Evolutionary conservation across 2,113 vertebrate species (phyloP).

Genomic region (Colaptes auratus): DNA sequence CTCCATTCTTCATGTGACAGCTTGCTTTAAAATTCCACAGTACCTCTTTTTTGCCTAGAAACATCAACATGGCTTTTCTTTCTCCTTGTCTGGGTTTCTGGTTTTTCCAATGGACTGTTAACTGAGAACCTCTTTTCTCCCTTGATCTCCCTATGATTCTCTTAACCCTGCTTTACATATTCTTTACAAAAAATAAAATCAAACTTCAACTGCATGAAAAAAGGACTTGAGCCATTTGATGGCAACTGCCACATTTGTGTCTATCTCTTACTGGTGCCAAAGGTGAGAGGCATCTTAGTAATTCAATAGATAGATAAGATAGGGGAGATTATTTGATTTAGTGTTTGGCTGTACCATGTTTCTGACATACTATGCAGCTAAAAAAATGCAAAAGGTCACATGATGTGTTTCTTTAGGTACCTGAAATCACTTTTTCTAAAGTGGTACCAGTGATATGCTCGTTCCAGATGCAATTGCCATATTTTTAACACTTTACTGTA

Average conservation of each 20-base stretch:
- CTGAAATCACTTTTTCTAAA: not conserved
- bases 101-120: conserved; percentile 33
- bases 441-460: not conserved
- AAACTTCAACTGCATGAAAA: not conserved
- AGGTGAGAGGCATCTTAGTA: conserved; percentile 29
- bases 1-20: not conserved
- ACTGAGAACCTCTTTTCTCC: not conserved
- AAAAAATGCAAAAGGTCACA: not conserved
- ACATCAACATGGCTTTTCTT: not conserved
- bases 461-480: not conserved
- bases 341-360: conserved; percentile 7
- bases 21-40: not conserved
- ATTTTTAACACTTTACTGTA: not conserved
- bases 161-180: not conserved
- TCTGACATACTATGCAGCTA: not conserved
- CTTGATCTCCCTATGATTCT: not conserved
- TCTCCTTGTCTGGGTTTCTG: not conserved
- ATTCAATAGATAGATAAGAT: conserved; percentile 10
- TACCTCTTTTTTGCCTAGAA: conserved; percentile 16
- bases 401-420: not conserved
- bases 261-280: conserved; percentile 16
- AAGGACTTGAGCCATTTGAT: not conserved
- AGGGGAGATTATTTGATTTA: conserved; percentile 9
- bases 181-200: conserved; percentile 4
- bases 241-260: not conserved